phyloP scores from a whole-genome alignment of 2,888 invertebrate species.

The Pegoplata infirma region DNA sequence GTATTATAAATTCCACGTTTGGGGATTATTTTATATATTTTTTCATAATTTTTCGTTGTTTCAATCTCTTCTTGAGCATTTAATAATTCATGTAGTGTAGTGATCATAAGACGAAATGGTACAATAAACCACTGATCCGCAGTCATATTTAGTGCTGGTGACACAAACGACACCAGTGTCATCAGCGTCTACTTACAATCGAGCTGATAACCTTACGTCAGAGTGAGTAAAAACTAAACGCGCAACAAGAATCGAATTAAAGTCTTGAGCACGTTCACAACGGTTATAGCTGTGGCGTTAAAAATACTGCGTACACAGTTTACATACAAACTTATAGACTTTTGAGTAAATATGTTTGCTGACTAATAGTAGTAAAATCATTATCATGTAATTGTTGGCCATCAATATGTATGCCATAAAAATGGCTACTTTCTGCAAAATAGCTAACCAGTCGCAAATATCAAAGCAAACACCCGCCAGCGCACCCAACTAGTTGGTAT shows the following conservation, averaged over 20 bases:
- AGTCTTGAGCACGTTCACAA: not conserved
- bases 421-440: slow-evolving; percentile 57
- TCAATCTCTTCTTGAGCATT: not conserved
- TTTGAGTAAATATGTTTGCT: slow-evolving; percentile 26
- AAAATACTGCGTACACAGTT: not conserved
- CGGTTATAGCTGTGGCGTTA: not conserved
- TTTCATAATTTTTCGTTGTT: not conserved
- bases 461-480: slow-evolving; percentile 63
- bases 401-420: slow-evolving; percentile 56
- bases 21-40: not conserved
- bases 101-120: not conserved
- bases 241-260: not conserved
- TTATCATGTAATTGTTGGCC: slow-evolving; percentile 60
- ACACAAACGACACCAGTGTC: not conserved
- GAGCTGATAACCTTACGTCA: not conserved
- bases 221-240: not conserved
- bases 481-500: slow-evolving; percentile 65
- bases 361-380: slow-evolving; percentile 52
- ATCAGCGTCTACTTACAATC: not conserved
- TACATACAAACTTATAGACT: not conserved
- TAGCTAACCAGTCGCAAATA: slow-evolving; percentile 44
- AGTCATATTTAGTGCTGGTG: not conserved
- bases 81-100: not conserved
- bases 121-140: not conserved
- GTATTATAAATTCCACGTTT: not conserved